Base-by-base conservation (phyloP, 2,888 invertebrate species). In the Microplitis deprimator region DNA sequence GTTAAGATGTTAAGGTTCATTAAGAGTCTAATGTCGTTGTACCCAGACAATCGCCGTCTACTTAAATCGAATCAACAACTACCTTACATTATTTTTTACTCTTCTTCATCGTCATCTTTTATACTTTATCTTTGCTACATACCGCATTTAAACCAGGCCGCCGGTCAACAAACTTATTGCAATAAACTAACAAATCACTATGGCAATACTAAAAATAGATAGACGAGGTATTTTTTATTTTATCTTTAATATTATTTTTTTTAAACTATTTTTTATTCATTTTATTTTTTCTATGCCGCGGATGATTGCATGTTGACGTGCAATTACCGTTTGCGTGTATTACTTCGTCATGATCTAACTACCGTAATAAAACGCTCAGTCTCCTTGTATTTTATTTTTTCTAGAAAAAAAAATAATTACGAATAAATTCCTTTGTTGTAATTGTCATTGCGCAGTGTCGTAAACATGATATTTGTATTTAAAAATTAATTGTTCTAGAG, bases 111-210 rank as follows among this genome's bases (percentile, higher is more conserved):
- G 39, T 40, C 69, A 62, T 64, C 41, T 10, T 62, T 70, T 50
- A 38, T 64, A 64, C 29, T 40, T 41, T 41, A 16, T 50, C 69
- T 69, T 41, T 62, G 40, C 41, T 17, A 76, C 64, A 69, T 69
- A 69, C 38, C 20, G 16, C 50, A 40, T 50, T 64, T 69, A 69
- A 77, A 77, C 65, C 70, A 74, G 77, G 73, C 69, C 67, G 38
- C 13, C 73, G 77, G 77, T 77, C 77, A 77, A 73, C 77, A 77
- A 77, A 77, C 77, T 65, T 74, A 69, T 74, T 68, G 73, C 73
- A 65, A 60, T 73, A 73, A 77, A 77, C 70, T 69, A 69, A 60
- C 20, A 65, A 65, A 77, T 77, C 70, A 59, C 77, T 40, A 69
- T 60, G 39, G 65, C 29, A 77, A 69, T 68, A 41, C 73, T 77